Base-by-base conservation (phyloP, 2,113 vertebrate species). In the Dasyurus viverrinus region DNA sequence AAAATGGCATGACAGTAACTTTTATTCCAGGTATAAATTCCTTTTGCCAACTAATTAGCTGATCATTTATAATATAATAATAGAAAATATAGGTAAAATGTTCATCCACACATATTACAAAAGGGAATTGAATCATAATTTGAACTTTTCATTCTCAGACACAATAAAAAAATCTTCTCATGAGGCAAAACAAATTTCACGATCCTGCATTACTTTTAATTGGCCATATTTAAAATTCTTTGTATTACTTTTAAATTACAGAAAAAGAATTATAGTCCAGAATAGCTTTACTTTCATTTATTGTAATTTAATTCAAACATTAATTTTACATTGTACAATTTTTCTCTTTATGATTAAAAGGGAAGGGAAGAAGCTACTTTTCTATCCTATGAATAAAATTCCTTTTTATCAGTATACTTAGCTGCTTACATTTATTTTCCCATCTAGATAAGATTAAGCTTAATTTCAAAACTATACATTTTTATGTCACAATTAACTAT, bases 281-380 rank as follows among this genome's bases (percentile, higher is more conserved):
- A 84, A 84, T 92, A 2, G 12, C 76, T 92, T 94, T 90, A 90
- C n/a, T 54, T 97, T 54, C 53, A 92, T 76, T 93, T 76, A 68
- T n/a, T 2, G 0, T 95, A 89, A 4, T 91, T 96, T 1, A 93
- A 25, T 76, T 54, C 2, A 36, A 54, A 53, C 10, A 92, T 4
- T 89, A 52, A 94, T 9, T 23, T 93, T 54, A 91, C 2, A 23
- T 2, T 42, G 36, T 53, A 93, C 94, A 22, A 92, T 50, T 95
- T 55, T 7, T 12, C 94, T 95, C 95, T 30, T 19, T 54, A 90
- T 3, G 2, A 84, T 0, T 76, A 95, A 1, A 90, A 19, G 7
- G 46, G 23, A 36, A 91, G 92, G n/a, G 53, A 1, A 14, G 11
- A 0, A 89, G 36, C 50, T 48, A 19, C 48, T 26, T 24, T 55